Evolutionary conservation across 2,888 invertebrate species (phyloP), one percentile per base, ranked within the genome.

Genomic region (Hylaea fasciaria): DNA sequence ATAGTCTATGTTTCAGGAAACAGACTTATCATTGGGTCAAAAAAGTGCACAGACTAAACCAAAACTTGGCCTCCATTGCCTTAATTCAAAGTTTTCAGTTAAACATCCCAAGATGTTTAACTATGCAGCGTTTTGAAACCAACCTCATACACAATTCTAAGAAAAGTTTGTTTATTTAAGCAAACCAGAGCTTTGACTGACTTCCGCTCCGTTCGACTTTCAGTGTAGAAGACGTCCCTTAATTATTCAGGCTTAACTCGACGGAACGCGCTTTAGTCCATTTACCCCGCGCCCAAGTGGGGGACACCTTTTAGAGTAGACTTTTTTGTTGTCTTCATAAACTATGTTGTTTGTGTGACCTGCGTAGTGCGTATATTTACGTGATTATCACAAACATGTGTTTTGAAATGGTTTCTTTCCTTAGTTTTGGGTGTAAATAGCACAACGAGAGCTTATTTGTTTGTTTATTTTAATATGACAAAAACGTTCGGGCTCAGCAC

Each of bases 161-260:
- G 37, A 37, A 37, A 59, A 52, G 50, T 55, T 52, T 35, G 22
- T 41, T 54, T 56, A 22, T 39, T 54, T 47, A 51, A 29, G 41
- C 51, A 50, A 55, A 56, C 59, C 12, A 29, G 45, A 50, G 48
- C 35, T 60, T 50, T 60, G 49, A 60, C 59, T 50, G 50, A 55
- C 59, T 54, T 54, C 46, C 50, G 39, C 32, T 16, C 16, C 22
- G 57, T 44, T 46, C n/a, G 45, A 50, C 41, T 50, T 54, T 46
- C 35, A 41, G 50, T 49, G 37, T 53, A 39, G 10, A 37, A 35
- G 29, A 32, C 10, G 44, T 48, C 41, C 14, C 49, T 48, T 59
- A 44, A 60, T 54, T 50, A 54, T 60, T 54, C 50, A 60, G 13
- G 40, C 10, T 41, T 49, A 48, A 53, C 44, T 53, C 28, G 43